Conservation (phyloP, 2,113 vertebrate species). For the Agapornis roseicollis region DNA sequence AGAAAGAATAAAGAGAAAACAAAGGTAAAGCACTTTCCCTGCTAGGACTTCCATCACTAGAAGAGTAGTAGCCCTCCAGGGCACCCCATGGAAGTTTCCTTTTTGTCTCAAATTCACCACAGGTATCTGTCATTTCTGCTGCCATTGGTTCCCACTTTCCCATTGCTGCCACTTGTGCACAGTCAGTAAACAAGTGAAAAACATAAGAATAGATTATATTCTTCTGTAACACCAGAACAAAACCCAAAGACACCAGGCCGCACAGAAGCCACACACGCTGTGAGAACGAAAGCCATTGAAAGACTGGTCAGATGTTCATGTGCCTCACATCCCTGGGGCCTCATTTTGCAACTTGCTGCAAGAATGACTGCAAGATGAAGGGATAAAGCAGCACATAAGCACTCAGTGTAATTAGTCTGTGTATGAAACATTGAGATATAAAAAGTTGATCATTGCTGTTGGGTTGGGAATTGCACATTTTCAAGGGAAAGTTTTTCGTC, state of each 20-base stretch:
- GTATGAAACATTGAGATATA: background rate
- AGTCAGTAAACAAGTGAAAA: background rate
- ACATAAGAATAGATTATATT: background rate
- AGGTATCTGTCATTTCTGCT: background rate
- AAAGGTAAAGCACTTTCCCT: background rate
- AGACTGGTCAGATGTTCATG: background rate
- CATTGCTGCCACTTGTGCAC: background rate
- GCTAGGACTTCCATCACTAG: background rate
- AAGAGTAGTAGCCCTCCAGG: background rate
- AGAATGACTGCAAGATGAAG: background rate
- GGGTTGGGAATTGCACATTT: background rate
- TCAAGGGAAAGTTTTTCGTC: background rate
- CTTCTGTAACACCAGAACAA: background rate
- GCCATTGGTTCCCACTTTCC: background rate
- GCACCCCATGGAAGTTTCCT: background rate
- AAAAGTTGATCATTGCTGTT: background rate
- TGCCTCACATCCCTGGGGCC: background rate
- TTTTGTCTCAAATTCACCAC: conserved; percentile 6
- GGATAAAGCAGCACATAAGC: background rate
- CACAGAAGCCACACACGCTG: background rate
- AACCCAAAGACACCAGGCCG: background rate
- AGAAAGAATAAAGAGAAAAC: background rate
- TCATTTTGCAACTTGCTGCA: conserved; percentile 46
- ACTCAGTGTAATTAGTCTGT: background rate
- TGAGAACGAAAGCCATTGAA: background rate